Conservation (phyloP, 2,797 vertebrate species). For the Gouania willdenowi region DNA sequence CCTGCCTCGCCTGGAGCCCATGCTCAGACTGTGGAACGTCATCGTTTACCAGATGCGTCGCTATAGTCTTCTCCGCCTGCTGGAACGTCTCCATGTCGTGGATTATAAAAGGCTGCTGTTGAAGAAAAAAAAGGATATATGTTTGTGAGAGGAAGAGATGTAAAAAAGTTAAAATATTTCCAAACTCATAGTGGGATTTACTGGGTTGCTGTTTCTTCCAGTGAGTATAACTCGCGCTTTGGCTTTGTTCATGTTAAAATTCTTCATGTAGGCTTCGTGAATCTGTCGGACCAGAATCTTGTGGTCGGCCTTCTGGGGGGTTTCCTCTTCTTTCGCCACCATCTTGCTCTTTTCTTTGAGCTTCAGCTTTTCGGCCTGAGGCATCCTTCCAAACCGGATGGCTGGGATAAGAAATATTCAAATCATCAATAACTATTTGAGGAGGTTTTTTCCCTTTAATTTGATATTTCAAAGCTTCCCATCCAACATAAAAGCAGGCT, state of each 20-base stretch:
- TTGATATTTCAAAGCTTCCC: too few relatives aligned
- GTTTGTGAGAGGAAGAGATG: background rate
- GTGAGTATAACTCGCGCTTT: slow-evolving; percentile 91
- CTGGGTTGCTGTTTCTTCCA: slow-evolving; percentile 85
- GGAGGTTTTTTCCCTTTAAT: too few relatives aligned
- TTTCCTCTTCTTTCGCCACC: slow-evolving; percentile 73
- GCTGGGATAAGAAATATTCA: slow-evolving; percentile 64
- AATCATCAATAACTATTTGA: too few relatives aligned
- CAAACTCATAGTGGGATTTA: too few relatives aligned
- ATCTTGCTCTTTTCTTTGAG: slow-evolving; percentile 85
- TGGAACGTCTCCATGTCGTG: slow-evolving; percentile 94
- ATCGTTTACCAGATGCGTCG: slow-evolving; percentile 77
- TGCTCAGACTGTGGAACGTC: slow-evolving; percentile 32
- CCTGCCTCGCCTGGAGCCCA: background rate
- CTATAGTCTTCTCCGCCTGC: slow-evolving; percentile 86
- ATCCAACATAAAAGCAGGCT: background rate
- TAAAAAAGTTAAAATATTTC: background rate
- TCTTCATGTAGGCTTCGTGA: slow-evolving; percentile 91
- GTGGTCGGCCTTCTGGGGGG: slow-evolving; percentile 79
- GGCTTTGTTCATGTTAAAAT: slow-evolving; percentile 95
- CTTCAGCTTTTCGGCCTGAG: slow-evolving; percentile 91
- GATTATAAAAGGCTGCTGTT: slow-evolving; percentile 88
- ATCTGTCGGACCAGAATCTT: slow-evolving; percentile 85
- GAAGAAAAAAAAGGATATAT: background rate
- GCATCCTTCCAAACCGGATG: slow-evolving; percentile 94